A percentile compares a stretch with the other conserved stretches of the same genome.
These are phyloP conservation scores for Paelopatides confundens DNA, from an alignment of 53 echinoderm and acorn worm species.

Conservation along the genomic window DNA sequence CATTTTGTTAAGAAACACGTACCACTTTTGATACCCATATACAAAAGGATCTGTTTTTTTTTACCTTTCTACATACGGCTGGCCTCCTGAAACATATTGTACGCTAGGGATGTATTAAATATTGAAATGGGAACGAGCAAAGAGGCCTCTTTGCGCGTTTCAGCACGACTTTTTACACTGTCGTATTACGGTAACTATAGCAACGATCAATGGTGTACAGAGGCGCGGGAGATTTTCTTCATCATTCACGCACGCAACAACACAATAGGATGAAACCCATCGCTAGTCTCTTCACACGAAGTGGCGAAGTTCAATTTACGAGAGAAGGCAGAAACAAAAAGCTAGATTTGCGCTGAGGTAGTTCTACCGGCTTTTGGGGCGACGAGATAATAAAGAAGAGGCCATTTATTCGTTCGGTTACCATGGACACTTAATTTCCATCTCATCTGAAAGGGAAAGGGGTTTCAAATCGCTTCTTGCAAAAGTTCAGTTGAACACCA, in stretches of 20 bases:
- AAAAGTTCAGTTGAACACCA: constrained; percentile 8
- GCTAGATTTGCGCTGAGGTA: not conserved
- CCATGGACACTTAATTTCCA: constrained; percentile 10
- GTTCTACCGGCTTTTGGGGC: constrained; percentile 6
- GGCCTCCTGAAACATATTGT: constrained; percentile 26
- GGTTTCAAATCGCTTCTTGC: not conserved
- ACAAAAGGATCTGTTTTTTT: not conserved
- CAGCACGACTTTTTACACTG: constrained; percentile 44
- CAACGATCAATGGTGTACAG: constrained; percentile 34
- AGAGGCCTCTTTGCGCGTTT: constrained; percentile 37
- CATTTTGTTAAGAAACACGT: not conserved
- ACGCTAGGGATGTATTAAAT: constrained; percentile 43
- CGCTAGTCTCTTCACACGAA: constrained; percentile 23
- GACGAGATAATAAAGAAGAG: constrained; percentile 41
- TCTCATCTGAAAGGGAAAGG: not conserved
- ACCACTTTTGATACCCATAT: not conserved
- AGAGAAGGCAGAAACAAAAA: not conserved
- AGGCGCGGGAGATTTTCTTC: not conserved
- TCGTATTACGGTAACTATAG: constrained; percentile 17
- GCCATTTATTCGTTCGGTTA: constrained; percentile 25
- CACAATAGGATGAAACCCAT: constrained; percentile 43
- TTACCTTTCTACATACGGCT: not conserved
- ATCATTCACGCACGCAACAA: constrained; percentile 18
- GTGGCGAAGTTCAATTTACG: constrained; percentile 23
- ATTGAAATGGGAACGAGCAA: constrained; percentile 42